Evolutionary conservation across 2,797 vertebrate species (phyloP), one percentile per base, ranked within the genome.

Genomic region (Vespertilio murinus): DNA sequence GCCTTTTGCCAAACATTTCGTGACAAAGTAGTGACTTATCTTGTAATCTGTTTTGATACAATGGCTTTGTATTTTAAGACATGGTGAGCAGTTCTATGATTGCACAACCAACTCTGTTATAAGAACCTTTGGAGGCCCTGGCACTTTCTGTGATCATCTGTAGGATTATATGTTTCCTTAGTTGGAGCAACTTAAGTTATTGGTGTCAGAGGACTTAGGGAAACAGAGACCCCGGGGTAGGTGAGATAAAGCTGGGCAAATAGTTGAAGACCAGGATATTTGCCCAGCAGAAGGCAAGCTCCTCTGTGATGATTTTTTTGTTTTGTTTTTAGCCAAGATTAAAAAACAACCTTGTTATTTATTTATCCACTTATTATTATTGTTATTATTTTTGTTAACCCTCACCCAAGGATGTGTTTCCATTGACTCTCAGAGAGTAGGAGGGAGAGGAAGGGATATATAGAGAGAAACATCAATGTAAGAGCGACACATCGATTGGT

Each of bases 251-350:
- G 35, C 18, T 40, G 30, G 40, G 61, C 75, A 86, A n/a, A 45
- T 52, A 75, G 61, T 33, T 90, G 40, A 77, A 77, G 64, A 61
- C 12, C n/a, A 67, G 22, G 16, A 6, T 3, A 17, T 94, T 92
- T 93, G 22, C 49, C 33, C 9, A 69, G 28, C 17, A 42, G 56
- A 17, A 94, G n/a, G 61, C 35, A 90, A 52, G 18, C 82, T 3
- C 30, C 59, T 69, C 28, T 42, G 33, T 84, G 22, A 52, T 87
- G 22, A n/a, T 86, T 42, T 61, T 88, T 88, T 93, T 94, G 25
- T 28, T 86, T 96, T 86, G 25, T n/a, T 86, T 96, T 86, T 88
- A 86, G 69, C 45, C 49, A 94, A 69, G 10, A 82, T 4, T 56
- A 67, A 67, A 65, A 47, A 56, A 3, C 30, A 35, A 8, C 9